Evolutionary conservation across 2,797 vertebrate species (phyloP).

Genomic region (Luscinia luscinia): DNA sequence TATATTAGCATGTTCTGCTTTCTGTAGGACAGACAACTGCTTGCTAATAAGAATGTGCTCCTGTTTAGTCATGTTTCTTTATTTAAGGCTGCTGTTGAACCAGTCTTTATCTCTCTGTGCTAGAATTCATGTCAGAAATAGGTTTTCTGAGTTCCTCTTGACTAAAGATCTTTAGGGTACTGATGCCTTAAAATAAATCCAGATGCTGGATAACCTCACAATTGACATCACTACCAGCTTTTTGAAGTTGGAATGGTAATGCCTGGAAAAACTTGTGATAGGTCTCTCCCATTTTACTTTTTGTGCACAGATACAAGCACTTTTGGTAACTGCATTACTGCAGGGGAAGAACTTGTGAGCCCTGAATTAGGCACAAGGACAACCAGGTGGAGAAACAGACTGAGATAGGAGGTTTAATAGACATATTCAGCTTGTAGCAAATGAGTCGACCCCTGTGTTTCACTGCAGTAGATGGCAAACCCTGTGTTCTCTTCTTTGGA

Average conservation of each 20-base stretch:
- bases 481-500: background rate
- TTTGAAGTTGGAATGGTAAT: background rate
- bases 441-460: rapidly evolving
- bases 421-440: background rate
- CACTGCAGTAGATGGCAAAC: background rate
- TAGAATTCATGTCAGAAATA: slow-evolving; percentile 20
- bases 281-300: background rate
- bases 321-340: background rate
- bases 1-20: slow-evolving; percentile 65
- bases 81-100: slow-evolving; percentile 28
- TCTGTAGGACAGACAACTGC: slow-evolving; percentile 63
- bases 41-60: slow-evolving; percentile 60
- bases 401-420: background rate
- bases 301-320: background rate
- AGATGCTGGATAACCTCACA: background rate
- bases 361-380: background rate
- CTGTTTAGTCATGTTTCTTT: slow-evolving; percentile 68
- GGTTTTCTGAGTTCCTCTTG: background rate
- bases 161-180: background rate
- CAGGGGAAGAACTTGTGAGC: background rate
- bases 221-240: background rate
- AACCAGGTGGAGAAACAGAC: background rate
- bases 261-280: background rate
- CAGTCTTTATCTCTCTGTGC: background rate
- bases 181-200: background rate